phyloP scores from a whole-genome alignment of 2,113 vertebrate species.

The Urocitellus parryii region DNA sequence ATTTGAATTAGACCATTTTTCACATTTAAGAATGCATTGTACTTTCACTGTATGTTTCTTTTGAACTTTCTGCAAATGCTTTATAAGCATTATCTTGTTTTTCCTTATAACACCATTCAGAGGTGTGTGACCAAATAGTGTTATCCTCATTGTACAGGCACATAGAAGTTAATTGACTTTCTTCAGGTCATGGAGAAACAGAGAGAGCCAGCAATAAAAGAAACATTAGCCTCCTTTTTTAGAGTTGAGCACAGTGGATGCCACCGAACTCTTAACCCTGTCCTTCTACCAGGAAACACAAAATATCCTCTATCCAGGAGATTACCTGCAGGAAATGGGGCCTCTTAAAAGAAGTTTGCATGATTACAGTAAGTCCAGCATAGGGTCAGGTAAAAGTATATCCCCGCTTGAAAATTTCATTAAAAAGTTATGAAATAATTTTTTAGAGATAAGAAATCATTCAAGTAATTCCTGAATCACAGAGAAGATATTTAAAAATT shows the following conservation, averaged over 20 bases:
- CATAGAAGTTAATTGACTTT: constrained; percentile 78
- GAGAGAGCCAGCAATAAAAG: constrained; percentile 61
- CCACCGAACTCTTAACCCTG: background rate
- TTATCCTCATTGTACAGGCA: constrained; percentile 71
- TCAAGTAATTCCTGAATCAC: background rate
- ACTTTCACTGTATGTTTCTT: constrained; percentile 52
- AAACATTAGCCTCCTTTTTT: constrained; percentile 54
- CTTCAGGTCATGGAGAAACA: constrained; percentile 58
- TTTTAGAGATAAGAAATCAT: background rate
- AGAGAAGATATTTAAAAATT: constrained; percentile 7
- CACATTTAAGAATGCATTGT: constrained; percentile 72
- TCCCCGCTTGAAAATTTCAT: background rate
- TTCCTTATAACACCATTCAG: constrained; percentile 63
- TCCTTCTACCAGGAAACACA: background rate
- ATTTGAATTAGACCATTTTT: constrained; percentile 72
- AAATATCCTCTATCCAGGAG: background rate
- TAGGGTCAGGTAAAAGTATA: background rate
- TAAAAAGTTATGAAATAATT: background rate
- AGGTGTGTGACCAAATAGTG: constrained; percentile 68
- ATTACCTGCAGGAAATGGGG: background rate
- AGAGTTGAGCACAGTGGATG: background rate
- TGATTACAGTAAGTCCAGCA: background rate
- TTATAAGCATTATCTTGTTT: constrained; percentile 77
- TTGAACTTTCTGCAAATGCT: constrained; percentile 75
- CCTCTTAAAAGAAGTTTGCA: background rate